Conservation (phyloP, 2,113 vertebrate genomes). For the Aegypius monachus region DNA sequence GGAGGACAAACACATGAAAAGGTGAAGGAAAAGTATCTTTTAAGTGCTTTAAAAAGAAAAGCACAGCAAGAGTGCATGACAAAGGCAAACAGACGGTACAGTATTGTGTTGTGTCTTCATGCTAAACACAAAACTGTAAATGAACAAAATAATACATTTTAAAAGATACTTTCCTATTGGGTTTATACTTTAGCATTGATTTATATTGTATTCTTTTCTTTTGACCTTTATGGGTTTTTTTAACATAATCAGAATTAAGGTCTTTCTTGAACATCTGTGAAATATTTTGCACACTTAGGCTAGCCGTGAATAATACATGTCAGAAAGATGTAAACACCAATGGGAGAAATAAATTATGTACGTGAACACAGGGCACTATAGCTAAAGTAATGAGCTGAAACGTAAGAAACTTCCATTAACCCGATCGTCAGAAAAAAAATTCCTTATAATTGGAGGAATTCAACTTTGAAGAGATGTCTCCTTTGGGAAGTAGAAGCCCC, state of each 20-base stretch:
- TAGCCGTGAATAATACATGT: slow-evolving; percentile 48
- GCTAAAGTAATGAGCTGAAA: slow-evolving; percentile 39
- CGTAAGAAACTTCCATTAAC: slow-evolving; percentile 45
- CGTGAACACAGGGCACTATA: slow-evolving; percentile 12
- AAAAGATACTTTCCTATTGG: background rate
- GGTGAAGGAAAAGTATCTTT: background rate
- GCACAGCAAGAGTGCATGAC: background rate
- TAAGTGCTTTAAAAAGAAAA: background rate
- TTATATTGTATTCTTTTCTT: background rate
- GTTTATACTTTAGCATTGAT: background rate
- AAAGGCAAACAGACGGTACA: background rate
- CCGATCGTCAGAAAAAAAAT: background rate
- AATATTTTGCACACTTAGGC: slow-evolving; percentile 37
- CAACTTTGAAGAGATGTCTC: background rate
- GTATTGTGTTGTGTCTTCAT: background rate
- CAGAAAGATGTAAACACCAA: slow-evolving; percentile 46
- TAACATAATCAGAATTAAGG: background rate
- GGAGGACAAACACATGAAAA: background rate
- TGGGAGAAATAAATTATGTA: slow-evolving; percentile 64
- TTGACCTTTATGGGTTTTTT: background rate
- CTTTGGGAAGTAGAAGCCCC: background rate
- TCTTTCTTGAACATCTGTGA: slow-evolving; percentile 37
- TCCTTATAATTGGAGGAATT: background rate
- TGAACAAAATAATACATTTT: background rate
- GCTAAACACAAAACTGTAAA: background rate